Percentiles rank a stretch among this genome's conserved stretches.
These are phyloP conservation scores for Neomonachus schauinslandi DNA, from an alignment of 2,113 vertebrate genomes.

Conservation along the genomic window DNA sequence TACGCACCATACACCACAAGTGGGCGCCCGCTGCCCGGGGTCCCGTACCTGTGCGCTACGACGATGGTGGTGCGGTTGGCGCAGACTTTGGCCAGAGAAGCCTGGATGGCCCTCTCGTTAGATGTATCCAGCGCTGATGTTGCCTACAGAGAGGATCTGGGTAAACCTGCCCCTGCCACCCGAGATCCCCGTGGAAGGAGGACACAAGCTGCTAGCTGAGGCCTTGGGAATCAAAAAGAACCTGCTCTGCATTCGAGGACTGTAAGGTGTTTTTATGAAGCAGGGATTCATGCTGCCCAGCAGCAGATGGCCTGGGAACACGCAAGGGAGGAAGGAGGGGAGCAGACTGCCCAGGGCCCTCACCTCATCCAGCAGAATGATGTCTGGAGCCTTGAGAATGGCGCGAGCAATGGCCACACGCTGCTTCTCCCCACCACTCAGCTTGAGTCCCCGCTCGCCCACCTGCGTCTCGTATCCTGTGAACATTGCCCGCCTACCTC, in stretches of 20 bases:
- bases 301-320: background rate
- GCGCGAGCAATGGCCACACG: constrained; percentile 96
- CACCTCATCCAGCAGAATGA: constrained; percentile 97
- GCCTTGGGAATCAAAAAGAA: background rate
- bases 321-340: background rate
- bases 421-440: constrained; percentile 98
- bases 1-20: background rate
- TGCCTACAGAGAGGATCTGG: constrained; percentile 85
- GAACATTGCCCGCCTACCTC: constrained; percentile 9
- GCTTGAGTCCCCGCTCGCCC: constrained; percentile 96
- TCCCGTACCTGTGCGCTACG: constrained; percentile 94
- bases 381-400: constrained; percentile 95
- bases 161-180: background rate
- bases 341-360: background rate
- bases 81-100: constrained; percentile 94
- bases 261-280: background rate
- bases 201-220: background rate
- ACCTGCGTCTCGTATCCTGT: constrained; percentile 96
- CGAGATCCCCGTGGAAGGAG: background rate
- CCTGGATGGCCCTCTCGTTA: constrained; percentile 97
- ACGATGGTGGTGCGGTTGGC: constrained; percentile 93
- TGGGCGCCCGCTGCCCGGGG: fast-evolving
- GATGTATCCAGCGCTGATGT: constrained; percentile 96
- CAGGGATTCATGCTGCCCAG: background rate
- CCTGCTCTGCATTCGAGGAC: background rate